Evolutionary conservation across 2,113 vertebrate species (phyloP), one percentile per base, ranked within the genome.

Genomic region (Bos javanicus): DNA sequence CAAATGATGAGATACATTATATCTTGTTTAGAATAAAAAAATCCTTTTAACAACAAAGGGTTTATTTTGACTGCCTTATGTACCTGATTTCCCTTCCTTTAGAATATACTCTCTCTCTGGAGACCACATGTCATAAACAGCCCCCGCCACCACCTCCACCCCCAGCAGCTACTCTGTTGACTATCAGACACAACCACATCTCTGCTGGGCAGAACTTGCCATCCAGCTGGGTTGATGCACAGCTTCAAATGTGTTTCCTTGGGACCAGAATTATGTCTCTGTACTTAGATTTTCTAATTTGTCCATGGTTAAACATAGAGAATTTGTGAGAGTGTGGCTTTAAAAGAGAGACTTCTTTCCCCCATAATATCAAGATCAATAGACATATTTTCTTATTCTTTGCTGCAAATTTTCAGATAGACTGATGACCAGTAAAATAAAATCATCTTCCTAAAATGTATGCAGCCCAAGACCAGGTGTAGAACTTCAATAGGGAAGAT

Each of bases 251-350:
- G 9, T 96, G 25, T 90, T 94, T 89, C 62, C 30, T n/a, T 62
- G 39, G 3, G 11, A 39, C 0, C 9, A 86, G 12, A 52, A 74
- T 74, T 64, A 2, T 28, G 15, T 39, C 25, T 86, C n/a, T 71
- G 7, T 54, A 54, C 23, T 91, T 96, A 81, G 26, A 52, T 52
- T 87, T 94, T 92, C 36, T 43, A 87, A 57, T 90, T 93, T 39
- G 0, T 26, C 26, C 28, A 46, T 60, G 5, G 39, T 48, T 82
- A 87, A 88, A 3, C 7, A 56, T 43, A 87, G 46, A 81, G 17
- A 84, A 89, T 9, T 64, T 95, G 25, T 25, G 14, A 62, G 25
- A 57, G 1, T 81, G 15, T 92, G 12, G 7, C 86, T 87, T 17
- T 90, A 50, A n/a, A 67, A 92, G 54, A 56, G 16, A 33, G 2